Evolutionary conservation across 2,113 vertebrate genomes (phyloP).

Genomic region (Gambusia affinis): DNA sequence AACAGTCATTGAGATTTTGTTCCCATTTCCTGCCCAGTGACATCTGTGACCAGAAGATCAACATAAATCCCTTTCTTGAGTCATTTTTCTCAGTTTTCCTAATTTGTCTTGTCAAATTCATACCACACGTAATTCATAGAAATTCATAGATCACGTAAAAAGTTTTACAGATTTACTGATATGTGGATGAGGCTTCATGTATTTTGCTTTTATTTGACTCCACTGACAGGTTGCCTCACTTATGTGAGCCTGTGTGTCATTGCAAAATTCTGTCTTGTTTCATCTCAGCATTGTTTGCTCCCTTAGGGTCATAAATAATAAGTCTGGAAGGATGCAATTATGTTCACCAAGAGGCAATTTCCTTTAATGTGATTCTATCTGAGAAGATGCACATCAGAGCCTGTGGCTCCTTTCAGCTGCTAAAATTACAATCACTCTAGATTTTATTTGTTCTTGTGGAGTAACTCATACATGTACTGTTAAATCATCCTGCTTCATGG

Average conservation of each 20-base stretch:
- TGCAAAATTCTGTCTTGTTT: constrained; percentile 51
- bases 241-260: constrained; percentile 23
- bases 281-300: constrained; percentile 44
- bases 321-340: constrained; percentile 75
- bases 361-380: constrained; percentile 73
- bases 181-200: neutral
- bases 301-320: constrained; percentile 64
- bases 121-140: no score
- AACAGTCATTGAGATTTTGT: neutral
- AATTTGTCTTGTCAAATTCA: neutral
- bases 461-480: constrained; percentile 12
- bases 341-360: constrained; percentile 69
- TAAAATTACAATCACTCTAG: constrained; percentile 47
- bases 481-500: neutral
- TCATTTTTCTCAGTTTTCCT: neutral
- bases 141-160: neutral
- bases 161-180: neutral
- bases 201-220: constrained; percentile 23
- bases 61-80: neutral
- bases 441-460: constrained; percentile 44
- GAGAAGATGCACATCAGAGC: constrained; percentile 63
- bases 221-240: constrained; percentile 12
- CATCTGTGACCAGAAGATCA: neutral
- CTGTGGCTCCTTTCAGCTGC: constrained; percentile 31
- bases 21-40: neutral